Conservation (phyloP, 2,888 invertebrate genomes). For the Cheilosia scutellata region DNA sequence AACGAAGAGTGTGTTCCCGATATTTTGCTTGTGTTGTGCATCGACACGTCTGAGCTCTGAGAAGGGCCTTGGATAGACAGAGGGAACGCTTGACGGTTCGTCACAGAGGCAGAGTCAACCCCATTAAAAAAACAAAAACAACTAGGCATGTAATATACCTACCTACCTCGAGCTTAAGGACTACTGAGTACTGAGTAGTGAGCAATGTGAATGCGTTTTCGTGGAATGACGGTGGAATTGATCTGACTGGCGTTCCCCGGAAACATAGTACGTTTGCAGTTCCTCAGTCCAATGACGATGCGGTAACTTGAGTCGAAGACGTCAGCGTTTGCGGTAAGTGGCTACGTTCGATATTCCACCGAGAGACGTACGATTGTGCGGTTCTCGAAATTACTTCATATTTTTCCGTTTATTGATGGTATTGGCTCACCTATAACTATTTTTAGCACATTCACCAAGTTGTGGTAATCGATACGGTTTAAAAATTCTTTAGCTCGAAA, state of each 20-base stretch:
- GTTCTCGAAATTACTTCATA: constrained; percentile 57
- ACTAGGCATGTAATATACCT: background rate
- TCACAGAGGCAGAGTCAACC: constrained; percentile 15
- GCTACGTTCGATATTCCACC: constrained; percentile 50
- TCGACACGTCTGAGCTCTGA: constrained; percentile 59
- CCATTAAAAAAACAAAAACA: background rate
- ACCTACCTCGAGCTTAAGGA: constrained; percentile 45
- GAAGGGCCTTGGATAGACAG: constrained; percentile 60
- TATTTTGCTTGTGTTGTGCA: constrained; percentile 58
- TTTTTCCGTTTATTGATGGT: constrained; percentile 3
- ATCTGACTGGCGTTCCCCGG: constrained; percentile 62
- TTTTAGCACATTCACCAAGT: constrained; percentile 15
- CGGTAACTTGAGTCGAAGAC: constrained; percentile 64
- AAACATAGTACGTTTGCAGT: constrained; percentile 48
- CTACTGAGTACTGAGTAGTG: constrained; percentile 55
- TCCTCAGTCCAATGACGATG: constrained; percentile 65
- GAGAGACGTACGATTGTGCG: constrained; percentile 41
- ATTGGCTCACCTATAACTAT: constrained; percentile 5
- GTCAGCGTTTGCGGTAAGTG: constrained; percentile 72
- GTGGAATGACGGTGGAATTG: constrained; percentile 58
- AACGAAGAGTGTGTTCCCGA: constrained; percentile 51
- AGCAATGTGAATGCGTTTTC: constrained; percentile 61
- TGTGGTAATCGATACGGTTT: constrained; percentile 29
- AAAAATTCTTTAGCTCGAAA: background rate
- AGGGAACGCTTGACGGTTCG: constrained; percentile 45